These are phyloP conservation scores for Drosophila sturtevanti DNA, from an alignment of 1,140 invertebrate genomes.

Conservation along the genomic window DNA sequence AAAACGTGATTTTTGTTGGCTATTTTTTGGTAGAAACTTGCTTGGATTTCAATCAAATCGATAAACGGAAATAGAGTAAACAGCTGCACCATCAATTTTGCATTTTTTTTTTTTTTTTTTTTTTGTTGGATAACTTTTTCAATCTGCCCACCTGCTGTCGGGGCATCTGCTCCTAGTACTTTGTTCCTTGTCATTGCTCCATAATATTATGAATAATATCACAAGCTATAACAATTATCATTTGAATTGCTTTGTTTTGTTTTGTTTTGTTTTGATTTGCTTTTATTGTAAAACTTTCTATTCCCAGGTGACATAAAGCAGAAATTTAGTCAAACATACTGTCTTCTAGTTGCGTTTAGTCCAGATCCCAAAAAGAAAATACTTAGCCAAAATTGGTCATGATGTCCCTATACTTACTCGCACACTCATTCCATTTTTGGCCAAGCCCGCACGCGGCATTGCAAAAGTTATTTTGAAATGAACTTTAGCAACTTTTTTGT, in stretches of 20 bases:
- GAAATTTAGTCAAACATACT: not conserved
- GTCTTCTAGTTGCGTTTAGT: not conserved
- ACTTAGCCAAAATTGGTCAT: not conserved
- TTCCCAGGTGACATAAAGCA: slow-evolving; percentile 6
- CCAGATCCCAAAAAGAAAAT: not conserved
- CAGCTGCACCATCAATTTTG: not conserved
- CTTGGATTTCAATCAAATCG: slow-evolving; percentile 4
- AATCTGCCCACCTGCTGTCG: not conserved
- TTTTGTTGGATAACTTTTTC: not conserved
- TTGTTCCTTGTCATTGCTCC: slow-evolving; percentile 9
- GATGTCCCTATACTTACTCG: not conserved
- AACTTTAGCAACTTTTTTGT: slow-evolving; percentile 57
- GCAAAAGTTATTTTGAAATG: slow-evolving; percentile 53
- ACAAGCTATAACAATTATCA: slow-evolving; percentile 49
- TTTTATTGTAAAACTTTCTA: slow-evolving; percentile 49
- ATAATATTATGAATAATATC: slow-evolving; percentile 24
- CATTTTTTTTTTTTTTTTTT: not conserved
- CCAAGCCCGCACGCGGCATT: slow-evolving; percentile 35
- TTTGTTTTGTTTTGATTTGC: slow-evolving; percentile 43
- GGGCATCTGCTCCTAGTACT: not conserved
- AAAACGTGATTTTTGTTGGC: slow-evolving; percentile 1
- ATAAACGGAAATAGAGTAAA: slow-evolving; percentile 4
- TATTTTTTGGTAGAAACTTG: not conserved
- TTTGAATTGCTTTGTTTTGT: slow-evolving; percentile 46
- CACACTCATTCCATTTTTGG: not conserved